Evolutionary conservation across 1,140 invertebrate species (phyloP).

Genomic region (Antheraea mylitta): DNA sequence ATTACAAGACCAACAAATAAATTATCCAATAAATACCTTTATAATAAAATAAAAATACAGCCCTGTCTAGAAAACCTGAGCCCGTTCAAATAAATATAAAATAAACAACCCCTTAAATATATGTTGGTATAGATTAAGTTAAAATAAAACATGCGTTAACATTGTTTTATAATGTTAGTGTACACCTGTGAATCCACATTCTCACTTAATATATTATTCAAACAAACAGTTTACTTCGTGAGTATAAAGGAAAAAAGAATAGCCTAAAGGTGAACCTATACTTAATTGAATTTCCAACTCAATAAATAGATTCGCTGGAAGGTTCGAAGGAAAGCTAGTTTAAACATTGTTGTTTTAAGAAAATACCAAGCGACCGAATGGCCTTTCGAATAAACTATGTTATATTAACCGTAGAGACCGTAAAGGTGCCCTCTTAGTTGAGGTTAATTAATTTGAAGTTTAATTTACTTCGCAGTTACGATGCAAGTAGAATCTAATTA

Average conservation of each 20-base stretch:
- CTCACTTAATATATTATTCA: too few relatives aligned
- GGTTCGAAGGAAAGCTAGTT: neutral
- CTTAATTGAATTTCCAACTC: slow-evolving; percentile 6
- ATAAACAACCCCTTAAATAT: too few relatives aligned
- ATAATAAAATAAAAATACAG: too few relatives aligned
- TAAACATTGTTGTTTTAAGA: slow-evolving; percentile 2
- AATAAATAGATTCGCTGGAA: neutral
- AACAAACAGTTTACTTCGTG: neutral
- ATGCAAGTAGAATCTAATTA: too few relatives aligned
- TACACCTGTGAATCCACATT: too few relatives aligned
- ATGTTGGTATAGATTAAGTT: too few relatives aligned
- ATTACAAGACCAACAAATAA: too few relatives aligned
- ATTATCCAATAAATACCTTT: too few relatives aligned
- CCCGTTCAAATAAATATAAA: too few relatives aligned
- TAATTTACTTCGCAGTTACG: slow-evolving; percentile 10
- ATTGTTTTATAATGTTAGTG: too few relatives aligned
- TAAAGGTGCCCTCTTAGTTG: neutral
- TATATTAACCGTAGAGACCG: slow-evolving; percentile 14
- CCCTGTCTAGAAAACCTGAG: too few relatives aligned
- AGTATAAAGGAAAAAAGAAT: neutral
- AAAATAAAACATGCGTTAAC: too few relatives aligned
- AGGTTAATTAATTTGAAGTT: slow-evolving; percentile 24
- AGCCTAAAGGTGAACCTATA: neutral
- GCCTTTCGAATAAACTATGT: neutral
- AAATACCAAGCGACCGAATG: neutral